Evolutionary conservation across 2,797 vertebrate species (phyloP), one percentile per base, ranked within the genome.

Genomic region (Hyperoplus lanceolatus): DNA sequence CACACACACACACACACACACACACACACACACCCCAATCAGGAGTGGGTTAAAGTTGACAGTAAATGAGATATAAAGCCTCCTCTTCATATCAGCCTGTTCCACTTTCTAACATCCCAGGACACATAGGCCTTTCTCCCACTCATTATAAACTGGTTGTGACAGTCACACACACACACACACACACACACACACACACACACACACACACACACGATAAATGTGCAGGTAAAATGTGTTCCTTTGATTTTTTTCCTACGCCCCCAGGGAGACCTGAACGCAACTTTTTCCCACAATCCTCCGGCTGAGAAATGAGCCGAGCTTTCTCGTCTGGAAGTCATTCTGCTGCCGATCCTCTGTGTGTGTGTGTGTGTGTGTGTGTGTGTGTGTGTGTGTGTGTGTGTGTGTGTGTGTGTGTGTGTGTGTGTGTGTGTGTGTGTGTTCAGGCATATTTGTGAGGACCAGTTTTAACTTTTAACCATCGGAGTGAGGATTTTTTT

Each of bases 241-340:
- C 0, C 1, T 16, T 54, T 29, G 29, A 29, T 29, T 60, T 49
- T 58, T 45, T 45, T 45, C 64, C 29, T 29, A 29, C 29, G 29
- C 29, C 68, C 85, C 67, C 12, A 41, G 43, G 75, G 80, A 75
- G 6, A 5, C 7, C 3, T 29, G 0, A 70, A 46, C 4, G 1
- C 67, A 55, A 62, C 59, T 5, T 80, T 74, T 83, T 82, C 84
- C 79, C 79, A 80, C 84, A 86, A 81, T 80, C 70, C 71, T 63
- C 15, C 0, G 63, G 38, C 43, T 69, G 69, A 82, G 68, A 78
- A 88, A 82, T 5, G 61, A 90, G 73, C 75, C 29, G 71, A 80
- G 63, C 54, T 64, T 41, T 49, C 63, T 8, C 72, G 71, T 82
- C 86, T 87, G 85, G 87, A 88, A 88, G 84, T 82, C 75, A 73